These are phyloP conservation scores for Ichneumoninae sp. DNA, from an alignment of 2,888 invertebrate species.

Conservation along the genomic window DNA sequence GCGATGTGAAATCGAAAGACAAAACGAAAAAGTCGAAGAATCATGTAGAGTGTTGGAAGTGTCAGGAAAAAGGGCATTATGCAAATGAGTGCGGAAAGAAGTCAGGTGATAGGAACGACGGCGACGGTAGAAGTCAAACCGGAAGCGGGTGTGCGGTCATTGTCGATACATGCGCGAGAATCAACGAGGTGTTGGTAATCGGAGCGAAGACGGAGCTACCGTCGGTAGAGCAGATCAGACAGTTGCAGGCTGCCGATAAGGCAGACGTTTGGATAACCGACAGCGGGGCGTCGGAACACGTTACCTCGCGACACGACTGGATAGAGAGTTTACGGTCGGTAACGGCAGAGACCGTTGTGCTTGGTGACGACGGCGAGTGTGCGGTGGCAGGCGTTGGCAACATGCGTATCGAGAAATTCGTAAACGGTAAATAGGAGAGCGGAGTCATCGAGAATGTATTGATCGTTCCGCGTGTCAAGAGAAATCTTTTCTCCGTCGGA, in stretches of 20 bases:
- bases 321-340: conserved; percentile 55
- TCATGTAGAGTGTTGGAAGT: conserved; percentile 50
- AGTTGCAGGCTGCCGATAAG: not conserved
- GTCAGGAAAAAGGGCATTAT: conserved; percentile 53
- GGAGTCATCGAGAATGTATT: conserved; percentile 69
- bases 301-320: conserved; percentile 67
- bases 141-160: not conserved
- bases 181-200: not conserved
- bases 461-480: conserved; percentile 76
- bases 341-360: conserved; percentile 55
- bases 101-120: too few relatives aligned
- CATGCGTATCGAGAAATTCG: conserved; percentile 67
- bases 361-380: conserved; percentile 25
- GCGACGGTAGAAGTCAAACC: too few relatives aligned
- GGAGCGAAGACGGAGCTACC: not conserved
- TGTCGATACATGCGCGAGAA: not conserved
- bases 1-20: conserved; percentile 21
- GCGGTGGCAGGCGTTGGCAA: conserved; percentile 70
- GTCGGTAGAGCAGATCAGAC: not conserved
- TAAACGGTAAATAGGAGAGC: conserved; percentile 71
- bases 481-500: conserved; percentile 80
- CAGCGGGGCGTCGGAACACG: conserved; percentile 71
- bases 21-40: conserved; percentile 46
- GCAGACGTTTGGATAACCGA: not conserved
- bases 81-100: conserved; percentile 46